Percentiles rank a stretch among this genome's conserved stretches.
phyloP scores from a whole-genome alignment of 2,888 invertebrate genomes.

The Tuberolachnus salignus region DNA sequence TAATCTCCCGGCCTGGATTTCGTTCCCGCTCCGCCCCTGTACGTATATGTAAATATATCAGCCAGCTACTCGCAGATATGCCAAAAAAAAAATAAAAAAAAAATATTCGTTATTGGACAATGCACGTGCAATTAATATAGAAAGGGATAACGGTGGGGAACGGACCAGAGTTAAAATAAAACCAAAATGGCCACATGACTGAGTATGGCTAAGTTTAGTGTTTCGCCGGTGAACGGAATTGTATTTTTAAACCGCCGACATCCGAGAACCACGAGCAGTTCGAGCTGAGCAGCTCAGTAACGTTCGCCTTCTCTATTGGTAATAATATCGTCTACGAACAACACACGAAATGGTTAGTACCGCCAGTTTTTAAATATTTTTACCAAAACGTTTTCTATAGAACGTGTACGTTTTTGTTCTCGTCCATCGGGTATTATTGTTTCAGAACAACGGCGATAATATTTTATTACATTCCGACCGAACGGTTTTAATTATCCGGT shows the following conservation, averaged over 20 bases:
- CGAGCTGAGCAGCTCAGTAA: constrained; percentile 36
- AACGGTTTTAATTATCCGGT: no score
- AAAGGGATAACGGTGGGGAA: constrained; percentile 25
- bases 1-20: no score
- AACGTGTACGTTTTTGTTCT: no score
- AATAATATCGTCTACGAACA: constrained; percentile 36
- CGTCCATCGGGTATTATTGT: no score
- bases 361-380: constrained; percentile 10
- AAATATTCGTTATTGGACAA: constrained; percentile 25
- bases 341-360: constrained; percentile 49
- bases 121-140: constrained; percentile 26
- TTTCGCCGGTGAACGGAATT: constrained; percentile 40
- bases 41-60: no score
- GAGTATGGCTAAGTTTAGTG: constrained; percentile 56
- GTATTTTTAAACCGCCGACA: constrained; percentile 48
- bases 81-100: constrained; percentile 16
- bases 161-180: constrained; percentile 43
- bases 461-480: no score
- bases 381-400: background rate
- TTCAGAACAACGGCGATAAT: no score
- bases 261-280: constrained; percentile 22
- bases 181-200: constrained; percentile 50
- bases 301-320: constrained; percentile 35
- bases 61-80: constrained; percentile 7
- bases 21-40: no score